These are phyloP conservation scores for Sarcophaga subvicina DNA, from an alignment of 2,888 invertebrate genomes.

Conservation along the genomic window DNA sequence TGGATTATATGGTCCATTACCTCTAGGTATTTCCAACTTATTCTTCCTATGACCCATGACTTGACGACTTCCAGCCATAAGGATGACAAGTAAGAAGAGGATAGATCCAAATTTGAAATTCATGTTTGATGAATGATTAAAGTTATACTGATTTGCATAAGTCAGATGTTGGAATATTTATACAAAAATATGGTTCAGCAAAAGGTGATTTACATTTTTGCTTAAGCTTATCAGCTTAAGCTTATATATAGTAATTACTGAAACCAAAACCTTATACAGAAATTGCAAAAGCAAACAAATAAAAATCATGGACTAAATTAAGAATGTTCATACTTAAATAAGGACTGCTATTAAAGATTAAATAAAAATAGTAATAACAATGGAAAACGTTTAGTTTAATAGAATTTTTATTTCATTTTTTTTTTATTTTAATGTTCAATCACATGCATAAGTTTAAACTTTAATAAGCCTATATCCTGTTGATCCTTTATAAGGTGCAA, in stretches of 20 bases:
- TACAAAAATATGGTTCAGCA: conserved; percentile 7
- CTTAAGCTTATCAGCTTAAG: no score
- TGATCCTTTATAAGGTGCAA: neutral
- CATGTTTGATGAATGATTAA: conserved; percentile 23
- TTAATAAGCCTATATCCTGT: neutral
- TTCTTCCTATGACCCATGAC: conserved; percentile 20
- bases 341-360: neutral
- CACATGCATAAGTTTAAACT: no score
- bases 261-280: neutral
- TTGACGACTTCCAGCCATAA: conserved; percentile 23
- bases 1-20: conserved; percentile 60
- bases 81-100: conserved; percentile 28
- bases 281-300: neutral
- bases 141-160: conserved; percentile 33
- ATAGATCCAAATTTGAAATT: conserved; percentile 51
- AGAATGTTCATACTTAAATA: neutral
- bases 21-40: conserved; percentile 22
- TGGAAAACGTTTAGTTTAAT: no score
- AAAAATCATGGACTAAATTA: neutral
- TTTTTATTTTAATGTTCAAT: neutral
- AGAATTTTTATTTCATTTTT: neutral
- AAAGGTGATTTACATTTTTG: conserved; percentile 8
- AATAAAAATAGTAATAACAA: neutral
- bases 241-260: neutral
- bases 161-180: conserved; percentile 24